These are phyloP conservation scores for Oryzias melastigma DNA, from an alignment of 2,113 vertebrate species.

Conservation along the genomic window DNA sequence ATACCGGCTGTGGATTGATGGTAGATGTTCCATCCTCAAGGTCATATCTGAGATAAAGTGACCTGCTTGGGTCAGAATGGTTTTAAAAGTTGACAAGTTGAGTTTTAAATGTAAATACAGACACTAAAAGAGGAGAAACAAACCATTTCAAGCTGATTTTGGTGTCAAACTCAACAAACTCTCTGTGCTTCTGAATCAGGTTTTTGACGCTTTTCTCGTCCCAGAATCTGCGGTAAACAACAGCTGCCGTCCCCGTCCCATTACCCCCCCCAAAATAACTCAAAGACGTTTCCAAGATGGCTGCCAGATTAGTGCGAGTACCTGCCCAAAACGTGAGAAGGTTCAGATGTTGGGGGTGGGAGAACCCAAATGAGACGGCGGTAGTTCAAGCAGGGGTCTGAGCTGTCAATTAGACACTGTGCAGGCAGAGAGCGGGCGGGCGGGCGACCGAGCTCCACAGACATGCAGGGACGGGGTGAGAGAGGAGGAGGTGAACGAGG, in stretches of 20 bases:
- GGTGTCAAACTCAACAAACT: neutral
- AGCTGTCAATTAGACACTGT: constrained; percentile 69
- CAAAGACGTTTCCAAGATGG: neutral
- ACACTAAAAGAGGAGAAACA: neutral
- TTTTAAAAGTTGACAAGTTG: no score
- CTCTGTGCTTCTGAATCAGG: neutral
- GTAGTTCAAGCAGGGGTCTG: constrained; percentile 70
- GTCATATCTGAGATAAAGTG: no score
- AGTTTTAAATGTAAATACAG: no score
- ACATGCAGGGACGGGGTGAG: constrained; percentile 16
- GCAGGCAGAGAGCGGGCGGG: constrained; percentile 56
- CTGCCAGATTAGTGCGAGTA: constrained; percentile 32
- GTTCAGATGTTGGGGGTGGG: constrained; percentile 31
- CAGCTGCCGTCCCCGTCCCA: neutral
- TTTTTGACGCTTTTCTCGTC: neutral
- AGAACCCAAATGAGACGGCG: constrained; percentile 12
- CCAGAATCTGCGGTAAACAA: neutral
- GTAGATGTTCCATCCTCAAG: no score
- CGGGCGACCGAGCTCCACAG: constrained; percentile 35
- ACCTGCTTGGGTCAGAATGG: no score
- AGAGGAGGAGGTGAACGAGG: constrained; percentile 39
- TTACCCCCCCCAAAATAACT: neutral
- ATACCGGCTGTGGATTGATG: no score
- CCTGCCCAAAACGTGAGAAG: constrained; percentile 35
- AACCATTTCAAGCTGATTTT: neutral